Evolutionary conservation across 2,797 vertebrate species (phyloP), one percentile per base, ranked within the genome.

Genomic region (Catostomus latipinnis): DNA sequence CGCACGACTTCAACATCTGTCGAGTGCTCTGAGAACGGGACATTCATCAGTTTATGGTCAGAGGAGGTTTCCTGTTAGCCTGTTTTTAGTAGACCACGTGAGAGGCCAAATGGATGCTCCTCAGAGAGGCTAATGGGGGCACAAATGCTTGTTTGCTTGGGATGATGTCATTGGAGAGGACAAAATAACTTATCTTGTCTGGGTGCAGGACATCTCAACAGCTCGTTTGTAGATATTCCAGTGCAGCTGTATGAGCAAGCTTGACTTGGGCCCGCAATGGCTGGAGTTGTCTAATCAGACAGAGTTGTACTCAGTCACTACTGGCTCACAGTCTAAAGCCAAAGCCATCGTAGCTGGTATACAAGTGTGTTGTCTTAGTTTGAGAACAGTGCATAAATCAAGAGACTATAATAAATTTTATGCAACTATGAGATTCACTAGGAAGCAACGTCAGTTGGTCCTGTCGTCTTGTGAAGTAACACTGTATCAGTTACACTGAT

Each of bases 1-100:
- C 61, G 16, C 34, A 85, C 86, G 83, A 87, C 78, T 71, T 87
- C 80, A n/a, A 81, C 85, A 85, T 88, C 84, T 86, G 87, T 63
- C 53, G 56, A 0, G 46, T 56, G 76, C 66, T 81, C 56, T 45
- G 74, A 60, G 68, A 69, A 58, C 18, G 81, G 46, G 61, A 53
- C 53, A 4, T 75, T 74, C 71, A 9, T 43, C 46, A 52, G 58
- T 53, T 82, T 80, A 71, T 61, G 65, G 61, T 69, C 22, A 4
- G 78, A 66, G 61, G 57, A 82, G 82, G 61, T 66, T 83, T 76
- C 74, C 71, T 50, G 43, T 52, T 65, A 75, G 80, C 54, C 75
- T 54, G 72, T 72, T 49, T 52, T 78, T 75, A 65, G 56, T 66
- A 80, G 63, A 85, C 76, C 83, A 65, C 74, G 78, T 53, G 22